Evolutionary conservation across 2,797 vertebrate genomes (phyloP).

Genomic region (Malacoraja senta): DNA sequence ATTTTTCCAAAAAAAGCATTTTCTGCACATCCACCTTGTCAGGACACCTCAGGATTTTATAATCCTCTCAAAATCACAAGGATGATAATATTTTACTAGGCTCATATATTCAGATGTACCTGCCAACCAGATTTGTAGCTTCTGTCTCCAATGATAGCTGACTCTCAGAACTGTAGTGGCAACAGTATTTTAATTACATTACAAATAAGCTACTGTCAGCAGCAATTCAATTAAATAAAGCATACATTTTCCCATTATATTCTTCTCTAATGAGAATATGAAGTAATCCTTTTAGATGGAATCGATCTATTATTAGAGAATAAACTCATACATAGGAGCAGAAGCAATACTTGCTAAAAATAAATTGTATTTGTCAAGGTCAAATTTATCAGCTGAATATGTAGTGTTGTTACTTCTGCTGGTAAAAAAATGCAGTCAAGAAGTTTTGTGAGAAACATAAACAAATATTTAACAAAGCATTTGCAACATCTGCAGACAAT

Average conservation of each 20-base stretch:
- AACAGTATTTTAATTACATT: background rate
- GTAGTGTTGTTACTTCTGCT: background rate
- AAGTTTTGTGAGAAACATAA: background rate
- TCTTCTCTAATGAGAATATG: background rate
- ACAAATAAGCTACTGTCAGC: background rate
- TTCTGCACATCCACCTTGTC: too few relatives aligned
- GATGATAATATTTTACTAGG: background rate
- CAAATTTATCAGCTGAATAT: background rate
- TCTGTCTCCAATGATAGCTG: background rate
- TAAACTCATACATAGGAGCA: background rate
- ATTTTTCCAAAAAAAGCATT: too few relatives aligned
- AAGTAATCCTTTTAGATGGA: background rate
- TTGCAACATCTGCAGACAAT: too few relatives aligned
- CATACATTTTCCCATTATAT: background rate
- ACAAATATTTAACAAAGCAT: background rate
- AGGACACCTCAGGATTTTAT: background rate
- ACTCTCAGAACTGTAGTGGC: background rate
- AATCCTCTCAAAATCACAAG: background rate
- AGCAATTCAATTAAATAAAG: background rate
- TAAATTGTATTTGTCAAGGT: background rate
- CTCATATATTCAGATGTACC: background rate
- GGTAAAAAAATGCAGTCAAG: background rate
- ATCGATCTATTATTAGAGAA: background rate
- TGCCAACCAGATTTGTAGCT: background rate
- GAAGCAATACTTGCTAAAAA: background rate